phyloP scores from a whole-genome alignment of 2,888 invertebrate species.

The Capitulum mitella region DNA sequence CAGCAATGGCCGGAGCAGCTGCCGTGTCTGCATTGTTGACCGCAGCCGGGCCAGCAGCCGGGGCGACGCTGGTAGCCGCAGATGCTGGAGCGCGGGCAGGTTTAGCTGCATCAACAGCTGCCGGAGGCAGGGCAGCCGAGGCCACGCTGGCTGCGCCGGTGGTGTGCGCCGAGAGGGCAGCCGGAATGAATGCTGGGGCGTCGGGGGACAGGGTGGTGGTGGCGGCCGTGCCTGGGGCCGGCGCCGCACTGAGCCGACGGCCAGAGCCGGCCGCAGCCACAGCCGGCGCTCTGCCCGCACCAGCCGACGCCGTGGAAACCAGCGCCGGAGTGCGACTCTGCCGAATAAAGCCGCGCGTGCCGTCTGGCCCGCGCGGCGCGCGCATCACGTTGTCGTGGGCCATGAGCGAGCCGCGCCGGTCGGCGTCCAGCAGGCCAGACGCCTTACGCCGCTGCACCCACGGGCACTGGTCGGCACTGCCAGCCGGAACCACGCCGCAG shows the following conservation, averaged over 20 bases:
- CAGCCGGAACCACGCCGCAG: conserved; percentile 19
- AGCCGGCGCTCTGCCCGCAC: not conserved
- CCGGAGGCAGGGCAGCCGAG: not conserved
- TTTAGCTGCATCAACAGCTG: not conserved
- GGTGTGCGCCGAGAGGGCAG: not conserved
- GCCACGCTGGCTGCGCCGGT: not conserved
- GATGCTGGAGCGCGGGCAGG: not conserved
- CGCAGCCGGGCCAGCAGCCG: not conserved
- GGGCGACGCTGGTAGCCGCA: not conserved
- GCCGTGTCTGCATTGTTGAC: no score
- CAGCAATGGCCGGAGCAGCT: no score
- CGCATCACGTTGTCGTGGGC: conserved; percentile 65
- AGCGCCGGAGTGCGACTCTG: no score
- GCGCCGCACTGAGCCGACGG: no score
- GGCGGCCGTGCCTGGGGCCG: not conserved
- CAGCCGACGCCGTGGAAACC: not conserved
- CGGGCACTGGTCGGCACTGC: conserved; percentile 48
- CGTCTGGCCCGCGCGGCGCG: conserved; percentile 82
- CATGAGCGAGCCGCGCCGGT: conserved; percentile 44
- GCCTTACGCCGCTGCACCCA: conserved; percentile 41
- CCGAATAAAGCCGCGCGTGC: conserved; percentile 67
- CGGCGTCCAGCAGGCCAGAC: conserved; percentile 41
- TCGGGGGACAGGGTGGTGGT: not conserved
- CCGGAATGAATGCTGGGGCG: not conserved
- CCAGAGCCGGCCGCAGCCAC: not conserved